Conservation (phyloP, 2,113 vertebrate species). For the Neolamprologus falcicula region DNA sequence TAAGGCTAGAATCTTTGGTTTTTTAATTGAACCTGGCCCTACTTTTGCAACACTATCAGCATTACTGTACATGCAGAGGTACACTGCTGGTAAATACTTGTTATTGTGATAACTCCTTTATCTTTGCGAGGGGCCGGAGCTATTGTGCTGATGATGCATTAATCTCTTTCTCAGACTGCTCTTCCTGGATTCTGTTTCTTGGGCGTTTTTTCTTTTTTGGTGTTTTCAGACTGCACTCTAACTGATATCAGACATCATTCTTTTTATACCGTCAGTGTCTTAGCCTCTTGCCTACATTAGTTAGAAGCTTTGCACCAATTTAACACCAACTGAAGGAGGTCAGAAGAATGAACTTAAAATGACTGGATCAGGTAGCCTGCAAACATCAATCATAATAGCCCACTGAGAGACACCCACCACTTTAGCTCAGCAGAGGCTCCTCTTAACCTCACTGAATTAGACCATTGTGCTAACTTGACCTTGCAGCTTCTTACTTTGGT, state of each 20-base stretch:
- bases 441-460: constrained; percentile 38
- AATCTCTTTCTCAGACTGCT: neutral
- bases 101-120: neutral
- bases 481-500: constrained; percentile 26
- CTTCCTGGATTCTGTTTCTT: neutral
- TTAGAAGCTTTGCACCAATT: neutral
- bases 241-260: neutral
- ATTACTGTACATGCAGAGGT: neutral
- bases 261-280: neutral
- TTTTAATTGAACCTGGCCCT: neutral
- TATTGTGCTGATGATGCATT: neutral
- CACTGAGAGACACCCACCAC: neutral
- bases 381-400: neutral
- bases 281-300: neutral
- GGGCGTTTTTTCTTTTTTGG: rapidly evolving
- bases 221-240: neutral
- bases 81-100: neutral
- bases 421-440: neutral
- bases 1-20: neutral
- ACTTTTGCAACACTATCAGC: neutral
- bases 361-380: neutral
- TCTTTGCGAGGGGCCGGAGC: neutral
- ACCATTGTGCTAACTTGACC: constrained; percentile 61
- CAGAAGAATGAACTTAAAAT: neutral
- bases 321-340: neutral